Conservation (phyloP, 2,797 vertebrate genomes). For the Saguinus oedipus region DNA sequence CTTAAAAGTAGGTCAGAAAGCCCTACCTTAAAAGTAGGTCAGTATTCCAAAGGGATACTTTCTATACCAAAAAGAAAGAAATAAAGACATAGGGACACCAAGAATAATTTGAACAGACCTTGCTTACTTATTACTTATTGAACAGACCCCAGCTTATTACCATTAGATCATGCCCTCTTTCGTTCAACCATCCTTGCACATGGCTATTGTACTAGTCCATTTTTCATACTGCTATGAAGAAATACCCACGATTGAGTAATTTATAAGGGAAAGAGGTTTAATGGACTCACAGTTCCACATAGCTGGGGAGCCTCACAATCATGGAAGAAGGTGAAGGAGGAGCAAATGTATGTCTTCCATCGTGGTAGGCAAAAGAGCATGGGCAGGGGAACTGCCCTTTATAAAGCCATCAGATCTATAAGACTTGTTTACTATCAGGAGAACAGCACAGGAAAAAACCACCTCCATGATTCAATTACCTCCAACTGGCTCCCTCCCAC, state of each 20-base stretch:
- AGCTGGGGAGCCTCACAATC: not conserved
- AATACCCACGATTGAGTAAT: not conserved
- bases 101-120: not conserved
- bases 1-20: not conserved
- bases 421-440: not conserved
- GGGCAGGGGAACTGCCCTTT: not conserved
- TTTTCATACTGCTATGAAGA: not conserved
- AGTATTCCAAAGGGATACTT: not conserved
- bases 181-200: fast-evolving
- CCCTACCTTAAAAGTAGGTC: not conserved
- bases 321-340: not conserved
- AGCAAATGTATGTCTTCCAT: not conserved
- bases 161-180: not conserved
- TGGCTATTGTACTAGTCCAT: not conserved
- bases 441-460: not conserved
- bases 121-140: too few relatives aligned
- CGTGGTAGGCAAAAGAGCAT: not conserved
- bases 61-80: not conserved
- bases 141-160: not conserved
- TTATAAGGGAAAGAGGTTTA: not conserved
- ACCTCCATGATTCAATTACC: not conserved
- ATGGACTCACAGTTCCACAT: not conserved
- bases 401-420: not conserved
- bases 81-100: not conserved
- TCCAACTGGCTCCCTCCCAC: not conserved